These are phyloP conservation scores for Stigmatopora nigra DNA, from an alignment of 2,113 vertebrate genomes.

Conservation along the genomic window DNA sequence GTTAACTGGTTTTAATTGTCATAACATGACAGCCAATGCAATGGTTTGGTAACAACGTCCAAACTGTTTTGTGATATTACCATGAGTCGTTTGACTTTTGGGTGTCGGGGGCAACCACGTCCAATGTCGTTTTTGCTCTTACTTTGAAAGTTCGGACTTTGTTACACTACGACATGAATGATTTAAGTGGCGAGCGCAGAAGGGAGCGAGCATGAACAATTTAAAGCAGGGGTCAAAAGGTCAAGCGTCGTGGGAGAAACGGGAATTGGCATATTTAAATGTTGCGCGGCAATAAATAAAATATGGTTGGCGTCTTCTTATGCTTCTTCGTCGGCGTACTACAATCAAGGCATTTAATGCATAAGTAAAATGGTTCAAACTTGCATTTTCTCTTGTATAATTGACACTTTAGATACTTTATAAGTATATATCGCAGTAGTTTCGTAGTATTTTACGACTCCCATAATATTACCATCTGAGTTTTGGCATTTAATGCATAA, in stretches of 20 bases:
- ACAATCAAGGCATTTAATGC: conserved; percentile 4
- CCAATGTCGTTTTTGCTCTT: neutral
- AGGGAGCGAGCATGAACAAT: conserved; percentile 50
- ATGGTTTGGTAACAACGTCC: no score
- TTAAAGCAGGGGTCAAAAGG: conserved; percentile 54
- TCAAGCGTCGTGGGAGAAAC: conserved; percentile 46
- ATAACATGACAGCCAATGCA: no score
- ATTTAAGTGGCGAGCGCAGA: conserved; percentile 45
- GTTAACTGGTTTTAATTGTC: neutral
- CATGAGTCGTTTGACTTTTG: no score
- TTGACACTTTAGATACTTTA: no score
- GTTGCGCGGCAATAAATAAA: conserved; percentile 55
- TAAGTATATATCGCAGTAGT: no score
- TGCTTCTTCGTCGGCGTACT: conserved; percentile 11
- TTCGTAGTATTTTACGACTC: no score
- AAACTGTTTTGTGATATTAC: no score
- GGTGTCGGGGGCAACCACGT: neutral
- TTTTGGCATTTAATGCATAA: no score
- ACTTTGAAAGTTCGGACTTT: conserved; percentile 9
- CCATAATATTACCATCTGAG: no score
- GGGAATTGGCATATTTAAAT: conserved; percentile 61
- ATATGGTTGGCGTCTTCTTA: conserved; percentile 35
- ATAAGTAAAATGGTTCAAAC: neutral
- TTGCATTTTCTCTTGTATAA: no score
- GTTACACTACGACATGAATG: conserved; percentile 45